These are phyloP conservation scores for Dicrostonyx torquatus DNA, from an alignment of 2,797 vertebrate species.

Conservation along the genomic window DNA sequence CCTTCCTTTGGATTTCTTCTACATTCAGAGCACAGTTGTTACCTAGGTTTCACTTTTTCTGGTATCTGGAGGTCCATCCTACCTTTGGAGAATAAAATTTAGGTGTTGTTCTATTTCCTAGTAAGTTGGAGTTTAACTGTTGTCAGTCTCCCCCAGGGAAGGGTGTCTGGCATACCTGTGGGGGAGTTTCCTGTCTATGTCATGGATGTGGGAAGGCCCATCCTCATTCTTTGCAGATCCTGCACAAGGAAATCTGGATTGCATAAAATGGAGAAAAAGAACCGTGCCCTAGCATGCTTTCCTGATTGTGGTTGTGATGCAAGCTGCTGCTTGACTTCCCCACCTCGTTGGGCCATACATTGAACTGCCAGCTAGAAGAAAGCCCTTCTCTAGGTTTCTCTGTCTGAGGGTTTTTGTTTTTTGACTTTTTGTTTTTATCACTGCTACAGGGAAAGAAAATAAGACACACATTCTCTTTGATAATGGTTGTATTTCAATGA, in stretches of 20 bases:
- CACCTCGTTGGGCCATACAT: fast-evolving
- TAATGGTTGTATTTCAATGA: background rate
- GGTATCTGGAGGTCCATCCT: background rate
- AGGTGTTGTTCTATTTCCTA: background rate
- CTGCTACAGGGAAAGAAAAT: background rate
- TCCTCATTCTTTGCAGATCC: background rate
- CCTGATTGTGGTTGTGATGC: background rate
- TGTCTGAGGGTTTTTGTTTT: background rate
- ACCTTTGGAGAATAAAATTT: background rate
- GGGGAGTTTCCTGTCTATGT: background rate
- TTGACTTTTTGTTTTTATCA: background rate
- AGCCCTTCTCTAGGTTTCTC: background rate
- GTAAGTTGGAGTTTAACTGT: background rate
- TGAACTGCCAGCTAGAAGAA: background rate
- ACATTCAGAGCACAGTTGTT: fast-evolving
- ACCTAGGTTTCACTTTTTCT: fast-evolving
- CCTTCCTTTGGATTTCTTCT: background rate
- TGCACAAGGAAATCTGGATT: background rate
- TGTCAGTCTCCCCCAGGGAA: background rate
- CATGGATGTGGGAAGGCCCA: background rate
- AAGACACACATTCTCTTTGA: background rate
- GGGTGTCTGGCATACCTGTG: background rate
- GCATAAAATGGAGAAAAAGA: background rate
- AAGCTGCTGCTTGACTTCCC: background rate
- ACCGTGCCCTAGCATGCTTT: background rate